Percentiles rank a stretch among this genome's conserved stretches.
phyloP scores from a whole-genome alignment of 2,888 invertebrate genomes.

The Drosophila pegasa region DNA sequence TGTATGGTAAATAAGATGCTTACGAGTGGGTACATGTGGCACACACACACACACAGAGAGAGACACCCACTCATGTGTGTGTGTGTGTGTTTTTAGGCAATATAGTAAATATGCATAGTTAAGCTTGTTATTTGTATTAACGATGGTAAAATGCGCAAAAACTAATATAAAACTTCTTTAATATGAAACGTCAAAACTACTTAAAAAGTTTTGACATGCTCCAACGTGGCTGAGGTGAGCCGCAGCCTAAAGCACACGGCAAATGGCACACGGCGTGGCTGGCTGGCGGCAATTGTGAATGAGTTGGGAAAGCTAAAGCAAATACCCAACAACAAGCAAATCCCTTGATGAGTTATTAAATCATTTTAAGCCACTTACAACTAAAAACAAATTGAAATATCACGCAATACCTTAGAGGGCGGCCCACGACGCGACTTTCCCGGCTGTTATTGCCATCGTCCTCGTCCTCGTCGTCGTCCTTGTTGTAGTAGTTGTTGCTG shows the following conservation, averaged over 20 bases:
- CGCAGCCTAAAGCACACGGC: constrained; percentile 24
- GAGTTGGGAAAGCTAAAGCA: constrained; percentile 63
- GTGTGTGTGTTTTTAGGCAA: constrained; percentile 22
- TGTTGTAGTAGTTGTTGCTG: constrained; percentile 7
- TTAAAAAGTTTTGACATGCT: constrained; percentile 76
- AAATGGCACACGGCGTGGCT: constrained; percentile 26
- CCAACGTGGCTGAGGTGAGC: constrained; percentile 46
- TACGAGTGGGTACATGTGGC: constrained; percentile 10
- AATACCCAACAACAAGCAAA: constrained; percentile 77
- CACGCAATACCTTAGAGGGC: constrained; percentile 80
- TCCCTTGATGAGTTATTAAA: constrained; percentile 82
- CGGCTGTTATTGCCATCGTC: constrained; percentile 28
- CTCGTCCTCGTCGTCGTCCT: constrained; percentile 25
- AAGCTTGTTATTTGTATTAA: constrained; percentile 75
- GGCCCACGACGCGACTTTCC: constrained; percentile 56
- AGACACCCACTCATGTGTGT: neutral
- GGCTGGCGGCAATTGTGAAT: constrained; percentile 9
- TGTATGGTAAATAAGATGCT: constrained; percentile 64
- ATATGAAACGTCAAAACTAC: constrained; percentile 77
- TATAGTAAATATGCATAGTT: constrained; percentile 62
- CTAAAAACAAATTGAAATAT: constrained; percentile 82
- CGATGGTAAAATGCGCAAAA: constrained; percentile 75
- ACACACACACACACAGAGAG: constrained; percentile 1
- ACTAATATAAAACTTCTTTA: constrained; percentile 78
- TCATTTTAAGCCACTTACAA: constrained; percentile 82